Evolutionary conservation across 2,888 invertebrate genomes (phyloP).

Genomic region (Chymomyza amoena): DNA sequence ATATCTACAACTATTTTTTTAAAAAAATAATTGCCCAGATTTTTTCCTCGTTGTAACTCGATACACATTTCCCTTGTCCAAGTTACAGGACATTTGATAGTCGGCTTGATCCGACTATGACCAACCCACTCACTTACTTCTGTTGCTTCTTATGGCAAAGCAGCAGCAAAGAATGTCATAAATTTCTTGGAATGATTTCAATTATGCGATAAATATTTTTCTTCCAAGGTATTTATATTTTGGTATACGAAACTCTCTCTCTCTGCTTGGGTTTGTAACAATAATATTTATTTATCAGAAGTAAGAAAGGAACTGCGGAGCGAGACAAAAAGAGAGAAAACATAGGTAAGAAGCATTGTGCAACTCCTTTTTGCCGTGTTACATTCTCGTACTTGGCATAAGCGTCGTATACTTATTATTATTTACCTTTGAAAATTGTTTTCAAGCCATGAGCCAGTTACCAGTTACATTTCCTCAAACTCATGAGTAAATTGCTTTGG

Average conservation of each 20-base stretch:
- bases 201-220: constrained; percentile 62
- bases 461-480: constrained; percentile 11
- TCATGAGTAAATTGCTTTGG: constrained; percentile 51
- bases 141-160: background rate
- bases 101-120: too few relatives aligned
- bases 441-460: constrained; percentile 21
- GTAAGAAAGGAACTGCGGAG: background rate
- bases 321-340: constrained; percentile 1
- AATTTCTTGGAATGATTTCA: constrained; percentile 55
- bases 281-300: constrained; percentile 44
- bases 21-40: too few relatives aligned
- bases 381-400: constrained; percentile 23
- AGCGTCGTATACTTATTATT: constrained; percentile 45
- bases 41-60: too few relatives aligned
- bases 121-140: background rate
- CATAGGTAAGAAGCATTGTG: constrained; percentile 2
- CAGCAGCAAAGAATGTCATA: constrained; percentile 30
- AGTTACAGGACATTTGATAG: too few relatives aligned
- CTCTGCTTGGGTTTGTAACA: constrained; percentile 11
- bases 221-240: constrained; percentile 1
- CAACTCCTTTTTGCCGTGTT: background rate
- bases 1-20: too few relatives aligned
- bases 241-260: background rate
- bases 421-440: constrained; percentile 63
- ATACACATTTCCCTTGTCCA: too few relatives aligned